Base-by-base conservation (phyloP, 2,888 invertebrate genomes). In the Tenthredo mesomela region DNA sequence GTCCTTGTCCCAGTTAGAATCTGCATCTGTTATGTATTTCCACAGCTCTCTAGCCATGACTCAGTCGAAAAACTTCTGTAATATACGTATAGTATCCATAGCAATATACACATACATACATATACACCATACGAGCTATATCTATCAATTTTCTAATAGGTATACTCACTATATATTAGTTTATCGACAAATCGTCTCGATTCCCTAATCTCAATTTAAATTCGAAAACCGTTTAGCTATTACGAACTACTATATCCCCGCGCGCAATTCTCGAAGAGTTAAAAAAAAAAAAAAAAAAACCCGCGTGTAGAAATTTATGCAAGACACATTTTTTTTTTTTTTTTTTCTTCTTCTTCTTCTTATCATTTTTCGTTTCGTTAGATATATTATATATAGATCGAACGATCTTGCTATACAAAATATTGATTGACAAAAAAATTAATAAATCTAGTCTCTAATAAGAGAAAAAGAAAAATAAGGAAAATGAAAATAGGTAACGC, bases 1-100 rank as follows among this genome's bases (percentile, higher is more conserved):
- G 77, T 77, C 77, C 77, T 77, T 77, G 77, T 77, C 77, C 77
- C 50, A 77, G 77, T 77, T 77, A 77, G 33, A 43, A 29, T 73
- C 73, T 43, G 73, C 43, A 73, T 43, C 73, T 73, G 21, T 73
- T 43, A 73, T 37, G 33, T 67, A 67, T 67, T 67, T 67, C 33
- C 73, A 73, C 43, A 43, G 40, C 43, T 73, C 40, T 73, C 73
- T 43, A 54, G 54, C n/a, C 54, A 7, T 54, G 54, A 54, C n/a
- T 54, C 54, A 54, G 54, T 54, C 54, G 54, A 54, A 54, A 54
- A 54, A n/a, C 54, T 54, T 54, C 54, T 54, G 54, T n/a, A 54
- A 54, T 54, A 54, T 54, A n/a, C 50, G 50, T 5, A 54, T 54
- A 54, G 1, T 29, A 29, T 29, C 29, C 29, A n/a, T n/a, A 29